Evolutionary conservation across 2,113 vertebrate species (phyloP).

Genomic region (Gymnarchus niloticus): DNA sequence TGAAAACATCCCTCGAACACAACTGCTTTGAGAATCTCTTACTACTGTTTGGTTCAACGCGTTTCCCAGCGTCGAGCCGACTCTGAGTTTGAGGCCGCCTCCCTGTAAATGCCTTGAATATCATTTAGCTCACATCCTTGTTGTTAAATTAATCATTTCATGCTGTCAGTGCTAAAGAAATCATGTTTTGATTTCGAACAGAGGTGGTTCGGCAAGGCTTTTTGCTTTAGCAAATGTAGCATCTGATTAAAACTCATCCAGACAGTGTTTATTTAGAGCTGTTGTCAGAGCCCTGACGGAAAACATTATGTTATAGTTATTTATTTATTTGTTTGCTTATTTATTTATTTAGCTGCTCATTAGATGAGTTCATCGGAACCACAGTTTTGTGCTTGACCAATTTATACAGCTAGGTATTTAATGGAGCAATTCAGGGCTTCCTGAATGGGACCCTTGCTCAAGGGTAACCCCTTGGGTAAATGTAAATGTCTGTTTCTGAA

Average conservation of each 20-base stretch:
- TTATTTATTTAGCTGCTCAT: slow-evolving; percentile 2
- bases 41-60: slow-evolving; percentile 59
- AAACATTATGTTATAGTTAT: neutral
- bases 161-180: slow-evolving; percentile 1
- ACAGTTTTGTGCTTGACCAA: neutral
- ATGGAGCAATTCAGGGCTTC: neutral
- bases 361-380: neutral
- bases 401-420: slow-evolving; percentile 4
- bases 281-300: neutral
- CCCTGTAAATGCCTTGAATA: slow-evolving; percentile 20
- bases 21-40: slow-evolving; percentile 58
- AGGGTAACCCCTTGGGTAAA: slow-evolving; percentile 17
- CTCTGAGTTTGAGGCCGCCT: slow-evolving; percentile 21
- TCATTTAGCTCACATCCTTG: slow-evolving; percentile 33
- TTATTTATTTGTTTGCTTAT: neutral
- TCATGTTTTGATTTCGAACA: neutral
- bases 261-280: neutral
- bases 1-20: slow-evolving; percentile 65
- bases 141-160: slow-evolving; percentile 22
- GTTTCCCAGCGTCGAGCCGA: slow-evolving; percentile 46
- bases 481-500: slow-evolving; percentile 8
- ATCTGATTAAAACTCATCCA: slow-evolving; percentile 4
- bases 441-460: neutral
- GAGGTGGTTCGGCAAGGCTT: neutral
- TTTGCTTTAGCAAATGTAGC: neutral